These are phyloP conservation scores for Xanthia icteritia DNA, from an alignment of 2,888 invertebrate genomes.

Conservation along the genomic window DNA sequence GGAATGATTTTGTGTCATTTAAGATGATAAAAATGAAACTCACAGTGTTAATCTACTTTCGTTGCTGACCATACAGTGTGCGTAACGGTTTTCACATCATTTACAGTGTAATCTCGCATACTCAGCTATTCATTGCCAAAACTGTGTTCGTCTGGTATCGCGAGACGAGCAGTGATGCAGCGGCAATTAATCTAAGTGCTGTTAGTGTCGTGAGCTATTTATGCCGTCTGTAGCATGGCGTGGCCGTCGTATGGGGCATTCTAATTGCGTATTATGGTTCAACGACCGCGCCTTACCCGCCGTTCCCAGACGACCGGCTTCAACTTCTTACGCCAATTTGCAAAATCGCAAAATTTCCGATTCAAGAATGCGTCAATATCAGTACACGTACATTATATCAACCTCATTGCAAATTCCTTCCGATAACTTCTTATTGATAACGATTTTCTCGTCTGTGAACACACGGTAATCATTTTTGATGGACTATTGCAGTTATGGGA, in stretches of 20 bases:
- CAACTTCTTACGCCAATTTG: constrained; percentile 83
- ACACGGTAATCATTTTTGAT: constrained; percentile 32
- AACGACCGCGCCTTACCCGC: constrained; percentile 82
- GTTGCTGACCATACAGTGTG: constrained; percentile 21
- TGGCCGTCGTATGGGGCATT: constrained; percentile 87
- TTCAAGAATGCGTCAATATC: constrained; percentile 52
- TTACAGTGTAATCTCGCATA: constrained; percentile 56
- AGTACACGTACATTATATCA: constrained; percentile 53
- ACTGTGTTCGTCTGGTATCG: constrained; percentile 45
- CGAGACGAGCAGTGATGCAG: constrained; percentile 75
- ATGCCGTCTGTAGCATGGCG: constrained; percentile 83
- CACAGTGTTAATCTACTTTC: neutral
- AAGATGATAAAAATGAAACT: neutral
- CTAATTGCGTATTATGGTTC: constrained; percentile 90
- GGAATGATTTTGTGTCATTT: neutral
- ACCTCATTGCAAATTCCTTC: constrained; percentile 25
- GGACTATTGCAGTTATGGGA: constrained; percentile 89
- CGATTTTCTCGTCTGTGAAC: constrained; percentile 41
- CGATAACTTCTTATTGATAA: constrained; percentile 24
- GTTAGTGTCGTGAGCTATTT: constrained; percentile 86
- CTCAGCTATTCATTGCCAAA: constrained; percentile 67
- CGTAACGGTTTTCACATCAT: constrained; percentile 46
- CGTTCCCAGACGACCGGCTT: constrained; percentile 78
- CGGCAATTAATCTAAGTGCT: constrained; percentile 82
- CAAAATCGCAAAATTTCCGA: constrained; percentile 78